These are phyloP conservation scores for Mastigias papua DNA, from an alignment of 30 jellyfish, hydroid and myxozoan genomes.

Conservation along the genomic window DNA sequence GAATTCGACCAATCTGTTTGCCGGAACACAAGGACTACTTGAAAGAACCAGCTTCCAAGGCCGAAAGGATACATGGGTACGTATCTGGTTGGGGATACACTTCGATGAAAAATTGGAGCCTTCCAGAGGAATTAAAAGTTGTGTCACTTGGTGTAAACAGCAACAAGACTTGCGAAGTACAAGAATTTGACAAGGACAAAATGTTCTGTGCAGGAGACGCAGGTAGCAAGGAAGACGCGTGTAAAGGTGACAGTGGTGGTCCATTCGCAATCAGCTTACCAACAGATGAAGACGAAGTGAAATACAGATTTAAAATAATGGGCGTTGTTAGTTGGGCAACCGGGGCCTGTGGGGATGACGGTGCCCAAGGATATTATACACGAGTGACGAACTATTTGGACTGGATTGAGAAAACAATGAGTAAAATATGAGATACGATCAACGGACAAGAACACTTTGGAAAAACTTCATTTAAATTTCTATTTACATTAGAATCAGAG, in stretches of 20 bases:
- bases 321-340: constrained; percentile 79
- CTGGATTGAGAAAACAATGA: constrained; percentile 58
- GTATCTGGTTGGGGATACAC: constrained; percentile 82
- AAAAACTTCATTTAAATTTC: too few relatives aligned
- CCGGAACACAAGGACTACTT: constrained; percentile 28
- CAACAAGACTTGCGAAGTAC: constrained; percentile 46
- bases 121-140: neutral
- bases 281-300: constrained; percentile 6
- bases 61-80: constrained; percentile 23
- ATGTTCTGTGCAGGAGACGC: constrained; percentile 60
- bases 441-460: too few relatives aligned
- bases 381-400: constrained; percentile 57
- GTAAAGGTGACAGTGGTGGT: constrained; percentile 90
- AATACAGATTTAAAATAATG: constrained; percentile 23
- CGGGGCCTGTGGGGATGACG: neutral
- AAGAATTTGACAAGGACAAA: neutral
- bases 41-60: neutral
- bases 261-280: constrained; percentile 54
- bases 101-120: neutral
- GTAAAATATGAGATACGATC: too few relatives aligned
- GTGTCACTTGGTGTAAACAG: constrained; percentile 29
- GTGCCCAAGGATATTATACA: constrained; percentile 59
- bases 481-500: too few relatives aligned
- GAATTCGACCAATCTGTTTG: constrained; percentile 66
- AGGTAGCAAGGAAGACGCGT: constrained; percentile 42